Evolutionary conservation across 2,113 vertebrate species (phyloP), one percentile per base, ranked within the genome.

Genomic region (Xyrauchen texanus): DNA sequence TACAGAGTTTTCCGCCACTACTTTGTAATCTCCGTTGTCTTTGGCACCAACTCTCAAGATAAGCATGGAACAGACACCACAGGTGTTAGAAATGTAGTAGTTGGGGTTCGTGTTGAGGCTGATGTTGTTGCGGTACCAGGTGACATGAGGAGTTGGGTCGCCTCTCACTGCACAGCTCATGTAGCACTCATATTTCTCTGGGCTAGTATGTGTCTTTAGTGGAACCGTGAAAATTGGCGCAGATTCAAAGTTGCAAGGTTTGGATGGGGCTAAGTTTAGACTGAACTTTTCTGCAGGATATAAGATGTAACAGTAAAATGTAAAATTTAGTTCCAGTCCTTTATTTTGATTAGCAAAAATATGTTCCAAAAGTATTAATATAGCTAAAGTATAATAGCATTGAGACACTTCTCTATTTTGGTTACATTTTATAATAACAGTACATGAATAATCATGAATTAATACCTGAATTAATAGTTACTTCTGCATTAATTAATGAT

Each of bases 121-220:
- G 68, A 91, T 78, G 16, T 68, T 88, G 21, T 96, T 89, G 81
- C 87, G 93, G 88, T 94, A 96, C 96, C 96, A 97, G 2, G 91
- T 95, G 73, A 97, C 62, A 0, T 83, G 82, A 0, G 96, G 96
- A 2, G 8, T 53, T 0, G 96, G 96, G 2, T 91, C 78, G 76
- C 95, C 96, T 2, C 81, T 91, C 46, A 96, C 94, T 0, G 96
- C 95, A 0, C 96, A 97, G 78, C 88, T 97, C 95, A 97, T 97
- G 70, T 75, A 91, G 53, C 96, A 96, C 81, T 95, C 93, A 0
- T 92, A 95, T 71, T 93, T 94, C 0, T 83, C 84, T 0, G 92
- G 93, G 85, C 93, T 93, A 15, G 92, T 90, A 8, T 93, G 95
- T 0, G 79, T 83, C 86, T 94, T 95, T 7, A 96, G 86, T 0